Base-by-base conservation (phyloP, 2,113 vertebrate species). In the Hippocampus barbouri region DNA sequence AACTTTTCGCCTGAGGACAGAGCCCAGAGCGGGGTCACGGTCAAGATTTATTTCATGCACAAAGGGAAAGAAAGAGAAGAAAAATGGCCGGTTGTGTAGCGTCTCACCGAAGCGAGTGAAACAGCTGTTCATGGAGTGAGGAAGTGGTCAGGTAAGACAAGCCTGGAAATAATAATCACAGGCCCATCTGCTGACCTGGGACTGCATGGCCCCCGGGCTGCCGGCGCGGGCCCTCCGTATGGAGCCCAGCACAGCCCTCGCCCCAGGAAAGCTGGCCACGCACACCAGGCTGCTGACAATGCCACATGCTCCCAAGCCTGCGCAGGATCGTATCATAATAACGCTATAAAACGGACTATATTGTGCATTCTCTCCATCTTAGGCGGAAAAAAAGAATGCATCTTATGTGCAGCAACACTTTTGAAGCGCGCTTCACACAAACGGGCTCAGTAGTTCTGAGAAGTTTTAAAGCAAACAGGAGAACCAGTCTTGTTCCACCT, bases 111-210 rank as follows among this genome's bases (percentile, higher is more conserved):
- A 96, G 94, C 94, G 94, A 94, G 92, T 76, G 91, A 96, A 96
- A 94, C 96, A 97, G 95, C 94, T 98, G 97, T 94, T 97, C 95
- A 94, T 87, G 93, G 93, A 92, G 94, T 88, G 94, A 95, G 92
- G 92, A 94, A 91, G 94, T 92, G 94, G 96, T 94, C 95, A 96
- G 94, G 93, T 94, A 95, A 94, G 93, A 93, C 91, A 91, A 91
- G 91, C 92, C 91, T 95, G 94, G 91, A 95, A 95, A 94, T 92
- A 95, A 94, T 91, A 94, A 95, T 94, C 96, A 95, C 90, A 93
- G 88, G 93, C 93, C 97, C 97, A 98, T 98, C 96, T 98, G 97
- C 93, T 94, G 94, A 95, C 94, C 94, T 93, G 92, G 92, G 96
- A 94, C 89, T 92, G 93, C 90, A 88, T 83, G 89, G 93, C 95